phyloP scores from a whole-genome alignment of 1,140 invertebrate species.

The Drosophila arizonae region DNA sequence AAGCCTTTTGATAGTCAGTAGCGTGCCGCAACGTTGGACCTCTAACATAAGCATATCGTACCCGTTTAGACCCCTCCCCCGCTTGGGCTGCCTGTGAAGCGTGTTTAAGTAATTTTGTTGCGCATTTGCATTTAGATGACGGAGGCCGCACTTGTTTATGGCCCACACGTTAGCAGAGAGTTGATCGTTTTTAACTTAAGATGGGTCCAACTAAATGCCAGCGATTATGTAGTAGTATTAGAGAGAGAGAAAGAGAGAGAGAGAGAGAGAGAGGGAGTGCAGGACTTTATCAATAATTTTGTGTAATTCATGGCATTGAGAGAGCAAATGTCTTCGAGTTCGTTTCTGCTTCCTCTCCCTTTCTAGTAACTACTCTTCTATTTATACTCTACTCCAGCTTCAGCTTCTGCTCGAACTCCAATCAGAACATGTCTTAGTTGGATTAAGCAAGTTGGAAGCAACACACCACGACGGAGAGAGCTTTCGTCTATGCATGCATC shows the following conservation, averaged over 20 bases:
- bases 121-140: slow-evolving; percentile 75
- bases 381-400: too few relatives aligned
- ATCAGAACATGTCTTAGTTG: too few relatives aligned
- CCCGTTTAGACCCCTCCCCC: slow-evolving; percentile 30
- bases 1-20: slow-evolving; percentile 76
- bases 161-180: slow-evolving; percentile 48
- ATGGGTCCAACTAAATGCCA: slow-evolving; percentile 7
- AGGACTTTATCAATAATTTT: not conserved
- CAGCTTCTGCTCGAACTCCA: too few relatives aligned
- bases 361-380: too few relatives aligned
- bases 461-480: too few relatives aligned
- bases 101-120: slow-evolving; percentile 66
- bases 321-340: too few relatives aligned
- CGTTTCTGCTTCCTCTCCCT: too few relatives aligned
- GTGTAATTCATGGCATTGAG: too few relatives aligned
- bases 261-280: not conserved
- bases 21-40: slow-evolving; percentile 70
- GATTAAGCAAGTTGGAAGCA: too few relatives aligned
- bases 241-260: not conserved
- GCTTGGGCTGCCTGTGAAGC: slow-evolving; percentile 6
- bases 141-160: slow-evolving; percentile 68
- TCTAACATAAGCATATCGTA: slow-evolving; percentile 45
- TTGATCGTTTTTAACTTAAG: slow-evolving; percentile 6
- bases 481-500: too few relatives aligned
- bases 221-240: slow-evolving; percentile 4